Evolutionary conservation across 2,113 vertebrate species (phyloP), one percentile per base, ranked within the genome.

Genomic region (Diadophis punctatus): DNA sequence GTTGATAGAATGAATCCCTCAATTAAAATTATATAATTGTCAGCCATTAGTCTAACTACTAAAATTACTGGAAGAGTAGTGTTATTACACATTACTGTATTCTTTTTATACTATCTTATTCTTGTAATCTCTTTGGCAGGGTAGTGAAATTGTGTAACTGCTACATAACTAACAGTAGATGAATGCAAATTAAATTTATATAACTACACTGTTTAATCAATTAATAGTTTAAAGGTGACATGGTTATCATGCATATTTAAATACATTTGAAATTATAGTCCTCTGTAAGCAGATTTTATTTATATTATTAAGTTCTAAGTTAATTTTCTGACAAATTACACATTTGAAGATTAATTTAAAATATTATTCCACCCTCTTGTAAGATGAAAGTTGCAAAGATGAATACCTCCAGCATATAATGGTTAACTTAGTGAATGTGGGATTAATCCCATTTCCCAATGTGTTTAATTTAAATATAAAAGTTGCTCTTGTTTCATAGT

Each of bases 21-120:
- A 90, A 86, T 92, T 92, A 90, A 86, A 86, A 27, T 86, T 90
- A 90, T 60, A 85, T 92, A 92, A 90, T 90, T 92, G 74, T 88
- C 27, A 48, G 7, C 68, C 46, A 92, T 92, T 92, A 90, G 63
- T 46, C 60, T 55, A 68, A 86, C 30, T 89, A 89, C 30, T 80
- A 85, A 89, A 92, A 92, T 22, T 86, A 60, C 52, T 90, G 74
- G 48, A 85, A 92, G 84, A 49, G 11, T 85, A 48, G 23, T 39
- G 39, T 52, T 74, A 30, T 74, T 88, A 12, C 34, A 52, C 20
- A 60, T 86, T 49, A 49, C 43, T 55, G 46, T 49, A 8, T 92
- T 84, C 27, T 89, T 89, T 9, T 12, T 60, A 58, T 53, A 48
- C 18, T 58, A 43, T 27, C 48, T 86, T 85, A n/a, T 30, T 92